Percentiles rank a stretch among this genome's conserved stretches.
These are phyloP conservation scores for Sinocyclocheilus anophthalmus DNA, from an alignment of 2,113 vertebrate genomes.

Conservation along the genomic window DNA sequence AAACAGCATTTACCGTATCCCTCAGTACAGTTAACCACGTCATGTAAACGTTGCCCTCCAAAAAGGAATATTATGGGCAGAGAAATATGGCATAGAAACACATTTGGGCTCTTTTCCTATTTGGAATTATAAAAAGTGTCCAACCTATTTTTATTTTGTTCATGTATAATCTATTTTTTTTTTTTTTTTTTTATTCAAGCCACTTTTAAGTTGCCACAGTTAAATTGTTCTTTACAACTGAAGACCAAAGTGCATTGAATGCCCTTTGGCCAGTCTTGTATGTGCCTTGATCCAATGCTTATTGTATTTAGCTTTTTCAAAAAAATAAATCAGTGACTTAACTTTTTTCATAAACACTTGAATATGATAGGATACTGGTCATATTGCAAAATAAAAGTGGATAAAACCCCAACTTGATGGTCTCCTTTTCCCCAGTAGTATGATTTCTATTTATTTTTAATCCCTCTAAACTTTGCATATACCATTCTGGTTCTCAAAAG, in stretches of 20 bases:
- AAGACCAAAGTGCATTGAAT: slow-evolving; percentile 99
- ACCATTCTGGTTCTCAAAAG: background rate
- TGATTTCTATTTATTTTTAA: slow-evolving; percentile 20
- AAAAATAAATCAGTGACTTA: slow-evolving; percentile 86
- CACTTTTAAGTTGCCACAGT: slow-evolving; percentile 89
- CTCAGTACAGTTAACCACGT: slow-evolving; percentile 76
- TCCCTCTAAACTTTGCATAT: slow-evolving; percentile 9
- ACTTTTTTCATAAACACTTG: slow-evolving; percentile 93
- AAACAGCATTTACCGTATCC: slow-evolving; percentile 71
- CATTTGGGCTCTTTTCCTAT: slow-evolving; percentile 77
- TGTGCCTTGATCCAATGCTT: slow-evolving; percentile 99
- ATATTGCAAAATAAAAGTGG: slow-evolving; percentile 95
- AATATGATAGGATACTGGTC: slow-evolving; percentile 95
- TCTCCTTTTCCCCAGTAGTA: slow-evolving; percentile 57
- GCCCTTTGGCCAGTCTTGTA: slow-evolving; percentile 99
- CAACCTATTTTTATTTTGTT: slow-evolving; percentile 79
- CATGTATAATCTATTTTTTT: slow-evolving; percentile 74
- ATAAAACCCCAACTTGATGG: slow-evolving; percentile 76
- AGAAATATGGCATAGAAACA: slow-evolving; percentile 72
- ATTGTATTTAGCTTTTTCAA: slow-evolving; percentile 96
- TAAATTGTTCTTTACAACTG: slow-evolving; percentile 88
- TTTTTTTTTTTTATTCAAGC: slow-evolving; percentile 73
- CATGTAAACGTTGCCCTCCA: slow-evolving; percentile 78
- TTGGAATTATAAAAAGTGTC: slow-evolving; percentile 76
- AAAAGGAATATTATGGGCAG: slow-evolving; percentile 68